Percentiles rank a stretch among this genome's conserved stretches.
phyloP scores from a whole-genome alignment of 35 echinoderm and acorn worm genomes.

The Apostichopus californicus region DNA sequence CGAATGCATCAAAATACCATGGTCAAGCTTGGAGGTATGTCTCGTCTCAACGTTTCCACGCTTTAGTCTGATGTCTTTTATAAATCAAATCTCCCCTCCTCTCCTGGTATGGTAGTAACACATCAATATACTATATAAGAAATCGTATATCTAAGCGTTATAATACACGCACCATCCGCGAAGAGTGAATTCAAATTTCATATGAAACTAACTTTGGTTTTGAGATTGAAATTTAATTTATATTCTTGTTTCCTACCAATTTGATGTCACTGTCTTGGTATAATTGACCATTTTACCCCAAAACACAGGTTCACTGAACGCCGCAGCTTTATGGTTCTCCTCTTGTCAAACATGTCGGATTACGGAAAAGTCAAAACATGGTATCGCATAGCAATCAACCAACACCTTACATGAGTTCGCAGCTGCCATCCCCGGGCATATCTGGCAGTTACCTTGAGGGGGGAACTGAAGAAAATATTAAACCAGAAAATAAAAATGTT shows the following conservation, averaged over 20 bases:
- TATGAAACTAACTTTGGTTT: background rate
- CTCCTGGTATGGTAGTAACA: too few species aligned
- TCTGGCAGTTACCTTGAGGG: background rate
- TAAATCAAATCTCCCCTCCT: too few species aligned
- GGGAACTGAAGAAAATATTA: background rate
- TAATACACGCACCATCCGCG: too few species aligned
- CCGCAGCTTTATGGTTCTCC: background rate
- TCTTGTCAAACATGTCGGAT: background rate
- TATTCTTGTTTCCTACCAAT: background rate
- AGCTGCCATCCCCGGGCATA: constrained; percentile 29
- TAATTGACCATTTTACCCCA: constrained; percentile 18
- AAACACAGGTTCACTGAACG: constrained; percentile 42
- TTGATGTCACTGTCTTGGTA: background rate
- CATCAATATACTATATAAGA: too few species aligned
- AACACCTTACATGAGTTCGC: background rate
- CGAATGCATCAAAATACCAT: too few species aligned
- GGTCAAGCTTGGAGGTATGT: too few species aligned
- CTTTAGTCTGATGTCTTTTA: too few species aligned
- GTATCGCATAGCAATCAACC: constrained; percentile 34
- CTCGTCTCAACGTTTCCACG: too few species aligned
- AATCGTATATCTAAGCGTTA: too few species aligned
- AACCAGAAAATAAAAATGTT: background rate
- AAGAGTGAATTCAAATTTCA: too few species aligned
- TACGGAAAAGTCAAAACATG: constrained; percentile 28
- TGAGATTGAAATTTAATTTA: too few species aligned